Evolutionary conservation across 64 coral and sea anemone species (phyloP), one percentile per base, ranked within the genome.

Genomic region (Cladopsammia gracilis): DNA sequence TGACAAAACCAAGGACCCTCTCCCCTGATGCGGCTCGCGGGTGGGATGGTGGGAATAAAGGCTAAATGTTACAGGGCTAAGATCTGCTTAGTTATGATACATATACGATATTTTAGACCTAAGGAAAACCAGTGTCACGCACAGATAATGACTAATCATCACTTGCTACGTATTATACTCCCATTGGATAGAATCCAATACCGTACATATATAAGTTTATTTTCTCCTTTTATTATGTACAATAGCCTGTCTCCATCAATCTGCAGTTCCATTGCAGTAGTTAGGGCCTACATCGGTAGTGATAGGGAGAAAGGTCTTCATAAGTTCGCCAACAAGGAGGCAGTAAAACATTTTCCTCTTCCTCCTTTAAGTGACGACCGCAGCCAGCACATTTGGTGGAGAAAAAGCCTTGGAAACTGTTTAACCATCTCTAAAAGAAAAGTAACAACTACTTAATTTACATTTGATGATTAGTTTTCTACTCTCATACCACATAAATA

Each of bases 381-480:
- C 96, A 97, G 20, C 80, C 90, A 2, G 79, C 65, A 34, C 96
- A 97, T 46, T 97, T 94, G 22, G 76, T 89, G 12, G 80, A 62
- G 90, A 97, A 97, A 22, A 97, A 46, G 3, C 74, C 85, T 56
- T 94, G 92, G 71, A 94, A 97, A 76, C 92, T 97, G 70, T 94
- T 88, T 20, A 97, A 71, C 96, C 96, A 97, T 83, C 46, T 94
- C 96, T 97, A 88, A 57, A 82, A 65, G 43, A 18, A 82, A 94
- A 75, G 48, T 25, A 14, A 80, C 44, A 76, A 20, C 25, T 44
- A 10, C 1, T 10, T 47, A 20, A 47, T 42, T 44, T 48, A 2
- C 6, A 42, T 78, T 78, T 42, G 10, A 34, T 34, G 34, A 34
- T 34, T 34, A 34, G 34, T 34, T 34, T 34, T 34, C 34, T 2